Evolutionary conservation across 2,113 vertebrate species (phyloP).

Genomic region (Cololabis saira): DNA sequence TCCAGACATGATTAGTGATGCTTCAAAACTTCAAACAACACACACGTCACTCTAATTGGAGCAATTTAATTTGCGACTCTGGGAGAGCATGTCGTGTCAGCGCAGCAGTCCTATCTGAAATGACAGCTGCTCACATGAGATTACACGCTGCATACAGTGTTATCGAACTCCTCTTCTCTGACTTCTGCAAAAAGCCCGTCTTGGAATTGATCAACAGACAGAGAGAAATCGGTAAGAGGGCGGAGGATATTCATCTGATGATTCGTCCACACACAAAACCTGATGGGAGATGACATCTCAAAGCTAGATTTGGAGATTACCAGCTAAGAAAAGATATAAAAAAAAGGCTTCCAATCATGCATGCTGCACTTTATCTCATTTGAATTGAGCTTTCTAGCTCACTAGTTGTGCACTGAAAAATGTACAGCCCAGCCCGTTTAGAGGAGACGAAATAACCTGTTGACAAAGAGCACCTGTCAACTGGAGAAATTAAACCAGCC

Average conservation of each 20-base stretch:
- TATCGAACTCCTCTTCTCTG: conserved; percentile 52
- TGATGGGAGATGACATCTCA: conserved; percentile 58
- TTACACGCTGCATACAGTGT: conserved; percentile 66
- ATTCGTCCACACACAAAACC: conserved; percentile 46
- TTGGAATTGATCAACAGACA: conserved; percentile 64
- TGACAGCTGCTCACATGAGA: conserved; percentile 74
- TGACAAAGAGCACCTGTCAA: conserved; percentile 60
- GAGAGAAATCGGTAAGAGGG: neutral
- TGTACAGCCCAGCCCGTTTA: conserved; percentile 53
- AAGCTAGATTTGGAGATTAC: conserved; percentile 55
- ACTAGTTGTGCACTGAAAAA: conserved; percentile 46
- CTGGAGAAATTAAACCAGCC: conserved; percentile 56
- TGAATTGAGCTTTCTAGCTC: conserved; percentile 37
- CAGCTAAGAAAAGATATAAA: conserved; percentile 30
- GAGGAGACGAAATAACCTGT: conserved; percentile 63
- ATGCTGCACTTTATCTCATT: conserved; percentile 34
- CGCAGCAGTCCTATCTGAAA: conserved; percentile 65
- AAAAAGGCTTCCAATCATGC: neutral
- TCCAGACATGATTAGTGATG: conserved; percentile 49
- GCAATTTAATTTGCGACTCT: conserved; percentile 66
- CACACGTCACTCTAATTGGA: conserved; percentile 65
- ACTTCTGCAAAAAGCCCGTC: conserved; percentile 50
- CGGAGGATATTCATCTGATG: conserved; percentile 40
- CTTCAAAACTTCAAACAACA: conserved; percentile 34
- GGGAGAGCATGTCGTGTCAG: conserved; percentile 56